These are phyloP conservation scores for Lepisosteus osseus DNA, from an alignment of 2,113 vertebrate species.

Conservation along the genomic window DNA sequence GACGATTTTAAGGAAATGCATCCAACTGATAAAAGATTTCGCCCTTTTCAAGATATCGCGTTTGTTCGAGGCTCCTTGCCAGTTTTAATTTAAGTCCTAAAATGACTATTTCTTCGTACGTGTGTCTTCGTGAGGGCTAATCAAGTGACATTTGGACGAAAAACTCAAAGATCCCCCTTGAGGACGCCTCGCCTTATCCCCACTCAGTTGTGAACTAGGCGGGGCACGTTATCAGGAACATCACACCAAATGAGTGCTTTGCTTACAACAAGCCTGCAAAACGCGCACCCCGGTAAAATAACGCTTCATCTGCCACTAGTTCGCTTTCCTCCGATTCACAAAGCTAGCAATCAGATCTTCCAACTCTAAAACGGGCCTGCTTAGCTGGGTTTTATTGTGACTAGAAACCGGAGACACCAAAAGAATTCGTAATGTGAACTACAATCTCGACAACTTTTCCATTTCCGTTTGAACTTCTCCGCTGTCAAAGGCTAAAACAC, in stretches of 20 bases:
- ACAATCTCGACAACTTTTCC: constrained; percentile 45
- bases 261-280: not conserved
- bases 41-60: no score
- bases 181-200: not conserved
- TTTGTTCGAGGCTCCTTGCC: no score
- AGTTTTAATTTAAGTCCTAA: no score
- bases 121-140: no score
- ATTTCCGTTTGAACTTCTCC: constrained; percentile 49
- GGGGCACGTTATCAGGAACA: constrained; percentile 38
- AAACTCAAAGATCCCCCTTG: constrained; percentile 2
- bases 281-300: no score
- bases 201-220: constrained; percentile 37
- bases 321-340: no score
- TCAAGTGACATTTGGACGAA: no score
- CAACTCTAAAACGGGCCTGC: not conserved
- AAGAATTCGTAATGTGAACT: constrained; percentile 10
- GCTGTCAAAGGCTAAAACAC: constrained; percentile 11
- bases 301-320: no score
- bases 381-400: not conserved
- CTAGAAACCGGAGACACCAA: not conserved
- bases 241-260: constrained; percentile 23
- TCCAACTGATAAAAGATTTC: no score
- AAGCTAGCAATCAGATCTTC: no score
- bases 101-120: no score
- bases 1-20: no score